Conservation (phyloP, 2,797 vertebrate species). For the Pyrocephalus nanus region DNA sequence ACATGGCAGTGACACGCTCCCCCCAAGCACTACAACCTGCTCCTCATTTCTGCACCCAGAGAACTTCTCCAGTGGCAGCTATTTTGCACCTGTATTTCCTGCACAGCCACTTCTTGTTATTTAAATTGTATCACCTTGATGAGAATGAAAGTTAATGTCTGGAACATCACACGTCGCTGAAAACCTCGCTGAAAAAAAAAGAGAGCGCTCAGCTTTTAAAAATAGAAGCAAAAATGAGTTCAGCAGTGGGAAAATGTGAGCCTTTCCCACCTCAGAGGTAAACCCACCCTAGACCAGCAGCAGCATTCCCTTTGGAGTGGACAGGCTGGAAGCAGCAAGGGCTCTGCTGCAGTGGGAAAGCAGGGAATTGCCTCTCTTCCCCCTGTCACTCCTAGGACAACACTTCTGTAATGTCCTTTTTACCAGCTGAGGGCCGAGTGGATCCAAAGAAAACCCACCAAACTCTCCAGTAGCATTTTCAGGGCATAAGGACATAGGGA, state of each 20-base stretch:
- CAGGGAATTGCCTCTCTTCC: neutral
- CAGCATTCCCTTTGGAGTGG: neutral
- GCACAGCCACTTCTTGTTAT: neutral
- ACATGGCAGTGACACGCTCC: neutral
- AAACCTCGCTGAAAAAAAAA: neutral
- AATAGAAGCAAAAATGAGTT: slow-evolving; percentile 1
- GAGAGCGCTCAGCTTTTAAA: neutral
- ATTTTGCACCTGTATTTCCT: neutral
- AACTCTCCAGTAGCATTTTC: neutral
- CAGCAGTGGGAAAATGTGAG: neutral
- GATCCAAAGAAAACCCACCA: neutral
- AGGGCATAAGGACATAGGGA: neutral
- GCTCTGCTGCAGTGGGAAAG: neutral
- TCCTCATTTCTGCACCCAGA: neutral
- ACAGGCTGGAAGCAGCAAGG: neutral
- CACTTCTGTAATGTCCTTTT: neutral
- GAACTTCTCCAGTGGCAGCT: neutral
- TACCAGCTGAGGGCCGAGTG: neutral
- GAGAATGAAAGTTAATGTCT: slow-evolving; percentile 26
- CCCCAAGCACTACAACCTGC: neutral
- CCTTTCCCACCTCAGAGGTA: neutral
- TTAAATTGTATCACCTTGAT: neutral
- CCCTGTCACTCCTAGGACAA: neutral
- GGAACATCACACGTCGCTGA: neutral
- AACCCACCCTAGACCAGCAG: neutral